Conservation (phyloP, 2,113 vertebrate genomes). For the Gambusia holbrooki region DNA sequence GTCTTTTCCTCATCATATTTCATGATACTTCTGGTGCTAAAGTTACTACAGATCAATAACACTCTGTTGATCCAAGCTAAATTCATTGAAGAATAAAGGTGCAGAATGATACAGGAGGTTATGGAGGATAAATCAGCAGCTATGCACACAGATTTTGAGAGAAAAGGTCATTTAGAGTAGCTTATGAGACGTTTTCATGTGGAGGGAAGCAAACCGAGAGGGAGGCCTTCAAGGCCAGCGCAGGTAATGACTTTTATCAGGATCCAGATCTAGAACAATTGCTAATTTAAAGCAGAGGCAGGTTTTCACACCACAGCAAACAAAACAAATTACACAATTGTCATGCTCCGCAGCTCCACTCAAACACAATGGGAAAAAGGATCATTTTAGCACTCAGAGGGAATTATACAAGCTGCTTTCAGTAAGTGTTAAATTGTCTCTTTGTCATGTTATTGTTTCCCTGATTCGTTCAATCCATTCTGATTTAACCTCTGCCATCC, state of each 20-base stretch:
- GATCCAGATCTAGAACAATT: slow-evolving; percentile 15
- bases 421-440: slow-evolving; percentile 12
- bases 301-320: slow-evolving; percentile 4
- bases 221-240: slow-evolving; percentile 3
- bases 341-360: slow-evolving; percentile 13
- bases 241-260: slow-evolving; percentile 36
- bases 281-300: slow-evolving; percentile 12
- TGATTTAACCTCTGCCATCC: slow-evolving; percentile 13
- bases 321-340: not conserved
- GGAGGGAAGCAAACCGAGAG: slow-evolving; percentile 17
- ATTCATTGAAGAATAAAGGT: slow-evolving; percentile 12
- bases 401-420: slow-evolving; percentile 13
- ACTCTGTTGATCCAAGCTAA: slow-evolving; percentile 6
- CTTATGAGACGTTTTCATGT: slow-evolving; percentile 23
- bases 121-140: slow-evolving; percentile 19
- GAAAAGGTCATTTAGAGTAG: slow-evolving; percentile 22
- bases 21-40: slow-evolving; percentile 1
- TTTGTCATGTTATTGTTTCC: slow-evolving; percentile 13
- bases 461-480: slow-evolving; percentile 9
- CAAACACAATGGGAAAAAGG: not conserved
- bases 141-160: slow-evolving; percentile 35
- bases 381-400: not conserved
- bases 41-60: slow-evolving; percentile 6
- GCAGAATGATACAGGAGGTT: slow-evolving; percentile 17
- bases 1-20: not conserved